phyloP scores from a whole-genome alignment of 2,888 invertebrate species.

The Prosopocoilus inquinatus region DNA sequence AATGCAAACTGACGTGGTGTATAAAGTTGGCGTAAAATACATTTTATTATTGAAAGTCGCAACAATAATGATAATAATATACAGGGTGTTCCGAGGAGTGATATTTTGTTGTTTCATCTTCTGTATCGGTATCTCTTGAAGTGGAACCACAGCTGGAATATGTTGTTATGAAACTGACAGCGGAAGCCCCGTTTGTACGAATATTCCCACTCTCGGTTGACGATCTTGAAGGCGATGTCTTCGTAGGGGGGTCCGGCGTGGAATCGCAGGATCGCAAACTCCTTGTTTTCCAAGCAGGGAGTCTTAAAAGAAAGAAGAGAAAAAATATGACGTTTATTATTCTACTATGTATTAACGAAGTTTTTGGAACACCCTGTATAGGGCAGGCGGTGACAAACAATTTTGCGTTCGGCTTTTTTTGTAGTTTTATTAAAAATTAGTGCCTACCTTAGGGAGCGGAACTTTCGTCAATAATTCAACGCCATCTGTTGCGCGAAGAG shows the following conservation, averaged over 20 bases:
- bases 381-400: too few relatives aligned
- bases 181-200: constrained; percentile 97
- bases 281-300: constrained; percentile 85
- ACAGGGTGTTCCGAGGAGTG: not conserved
- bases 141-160: constrained; percentile 99
- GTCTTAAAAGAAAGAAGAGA: constrained; percentile 59
- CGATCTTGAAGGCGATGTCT: constrained; percentile 98
- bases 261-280: constrained; percentile 93
- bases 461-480: too few relatives aligned
- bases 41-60: too few relatives aligned
- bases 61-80: too few relatives aligned
- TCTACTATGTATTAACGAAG: not conserved
- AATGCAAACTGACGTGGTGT: too few relatives aligned
- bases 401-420: too few relatives aligned
- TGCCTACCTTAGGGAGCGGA: too few relatives aligned
- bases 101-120: constrained; percentile 52
- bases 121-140: constrained; percentile 98
- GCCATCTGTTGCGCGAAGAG: too few relatives aligned
- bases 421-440: too few relatives aligned
- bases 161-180: constrained; percentile 99
- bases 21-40: too few relatives aligned
- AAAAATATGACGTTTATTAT: not conserved
- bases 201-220: constrained; percentile 99
- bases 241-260: constrained; percentile 99
- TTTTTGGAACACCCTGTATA: not conserved